Percentiles rank a stretch among this genome's conserved stretches.
Conservation (phyloP, 1,140 invertebrate species). For the Papilio helenus region DNA sequence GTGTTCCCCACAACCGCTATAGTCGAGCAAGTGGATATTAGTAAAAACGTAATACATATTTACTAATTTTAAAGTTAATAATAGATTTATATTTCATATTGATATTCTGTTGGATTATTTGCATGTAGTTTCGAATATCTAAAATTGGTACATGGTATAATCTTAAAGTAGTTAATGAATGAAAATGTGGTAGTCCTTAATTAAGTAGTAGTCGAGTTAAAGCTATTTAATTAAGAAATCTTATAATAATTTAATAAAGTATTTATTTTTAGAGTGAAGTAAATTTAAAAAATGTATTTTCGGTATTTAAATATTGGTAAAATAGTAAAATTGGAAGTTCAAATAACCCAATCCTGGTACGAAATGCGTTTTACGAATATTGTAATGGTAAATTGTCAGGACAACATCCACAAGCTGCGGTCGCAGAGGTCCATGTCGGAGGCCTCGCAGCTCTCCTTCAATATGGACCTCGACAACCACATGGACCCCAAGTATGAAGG, state of each 20-base stretch:
- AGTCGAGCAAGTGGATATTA: constrained; percentile 24
- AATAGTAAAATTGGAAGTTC: no score
- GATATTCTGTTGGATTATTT: background rate
- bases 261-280: no score
- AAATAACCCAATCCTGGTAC: no score
- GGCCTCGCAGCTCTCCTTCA: constrained; percentile 72
- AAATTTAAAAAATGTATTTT: no score
- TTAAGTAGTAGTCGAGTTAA: no score
- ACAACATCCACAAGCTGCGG: constrained; percentile 63
- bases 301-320: no score
- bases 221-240: no score
- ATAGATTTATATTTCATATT: background rate
- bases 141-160: no score
- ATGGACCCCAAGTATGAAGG: constrained; percentile 70
- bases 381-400: constrained; percentile 52
- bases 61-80: background rate
- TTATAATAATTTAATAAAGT: no score
- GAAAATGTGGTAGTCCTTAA: background rate
- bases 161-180: background rate
- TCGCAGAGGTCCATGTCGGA: constrained; percentile 73
- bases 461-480: constrained; percentile 67
- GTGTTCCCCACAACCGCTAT: background rate
- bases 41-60: constrained; percentile 8
- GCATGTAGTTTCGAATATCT: background rate
- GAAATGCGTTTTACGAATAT: no score